Base-by-base conservation (phyloP, 2,888 invertebrate species). In the Scaptomyza reducta region DNA sequence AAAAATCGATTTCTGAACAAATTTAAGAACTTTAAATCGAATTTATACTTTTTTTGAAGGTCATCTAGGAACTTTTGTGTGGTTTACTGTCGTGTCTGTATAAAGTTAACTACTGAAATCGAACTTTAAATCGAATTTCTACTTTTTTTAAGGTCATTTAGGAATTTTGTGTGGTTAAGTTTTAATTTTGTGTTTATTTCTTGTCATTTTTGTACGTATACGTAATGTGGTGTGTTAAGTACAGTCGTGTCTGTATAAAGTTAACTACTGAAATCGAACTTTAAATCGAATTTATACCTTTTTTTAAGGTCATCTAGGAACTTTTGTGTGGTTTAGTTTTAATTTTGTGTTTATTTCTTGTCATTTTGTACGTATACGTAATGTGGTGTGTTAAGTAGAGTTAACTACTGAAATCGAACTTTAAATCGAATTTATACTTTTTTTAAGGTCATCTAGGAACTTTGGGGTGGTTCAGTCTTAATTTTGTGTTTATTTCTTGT, bases 1-100 rank as follows among this genome's bases (percentile, higher is more conserved):
- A 2, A 3, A 74, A 74, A 84, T 84, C 81, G 77, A 77, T 83
- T 47, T 18, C 31, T 0, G 6, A 22, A 35, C 14, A 38, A 49
- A 22, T 22, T 49, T 18, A 10, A n/a, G 18, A 2, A n/a, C 22
- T 22, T 45, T 29, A 46, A 46, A 11, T 16, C 10, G 6, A 14
- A 45, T 14, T 25, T 25, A 2, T 42, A 6, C 0, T 13, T 33
- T 29, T 29, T 3, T 31, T 29, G 1, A 9, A 16, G 2, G 6
- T 18, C 10, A 7, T n/a, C n/a, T 22, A 6, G 2, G 22, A 4
- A 22, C 22, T 38, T 50, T 25, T n/a, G 22, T 50, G 33, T n/a
- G n/a, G n/a, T n/a, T n/a, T n/a, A n/a, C n/a, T n/a, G n/a, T n/a
- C n/a, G n/a, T n/a, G n/a, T n/a, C n/a, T n/a, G n/a, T n/a, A n/a